These are phyloP conservation scores for Hozukius guyotensis DNA, from an alignment of 2,797 vertebrate genomes.

Conservation along the genomic window DNA sequence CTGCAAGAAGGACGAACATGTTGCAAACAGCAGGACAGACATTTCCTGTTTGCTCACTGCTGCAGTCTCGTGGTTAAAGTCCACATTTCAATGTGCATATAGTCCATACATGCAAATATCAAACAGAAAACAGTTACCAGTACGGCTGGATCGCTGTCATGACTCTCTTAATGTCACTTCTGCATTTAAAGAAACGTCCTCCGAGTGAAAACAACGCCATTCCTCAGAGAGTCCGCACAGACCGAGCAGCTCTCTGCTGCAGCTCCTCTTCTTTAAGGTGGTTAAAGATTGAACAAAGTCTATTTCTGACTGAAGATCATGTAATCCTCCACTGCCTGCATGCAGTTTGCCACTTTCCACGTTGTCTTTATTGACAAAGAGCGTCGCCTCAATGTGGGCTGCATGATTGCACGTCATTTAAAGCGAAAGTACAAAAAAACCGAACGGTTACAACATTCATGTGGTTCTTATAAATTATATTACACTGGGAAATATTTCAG, in stretches of 20 bases:
- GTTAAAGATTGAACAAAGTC: background rate
- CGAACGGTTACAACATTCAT: background rate
- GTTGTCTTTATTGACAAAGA: background rate
- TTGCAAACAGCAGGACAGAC: background rate
- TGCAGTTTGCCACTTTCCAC: constrained; percentile 19
- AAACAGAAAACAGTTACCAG: constrained; percentile 50
- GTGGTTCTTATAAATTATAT: too few species aligned
- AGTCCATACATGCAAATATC: background rate
- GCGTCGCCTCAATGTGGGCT: too few species aligned
- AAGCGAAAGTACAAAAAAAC: constrained; percentile 42
- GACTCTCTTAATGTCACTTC: background rate
- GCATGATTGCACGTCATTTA: background rate
- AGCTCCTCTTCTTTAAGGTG: background rate
- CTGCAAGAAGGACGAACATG: background rate
- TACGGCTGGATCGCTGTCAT: background rate
- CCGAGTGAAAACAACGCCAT: constrained; percentile 41
- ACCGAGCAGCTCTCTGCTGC: background rate
- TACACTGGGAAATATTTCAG: background rate
- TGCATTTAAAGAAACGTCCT: constrained; percentile 1
- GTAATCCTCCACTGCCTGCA: background rate
- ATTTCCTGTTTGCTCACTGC: background rate
- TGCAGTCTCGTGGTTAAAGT: background rate
- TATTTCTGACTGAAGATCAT: background rate
- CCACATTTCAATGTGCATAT: background rate
- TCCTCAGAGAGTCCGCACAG: background rate